These are phyloP conservation scores for Phalacrocorax pelagicus DNA, from an alignment of 2,113 vertebrate species.

Conservation along the genomic window DNA sequence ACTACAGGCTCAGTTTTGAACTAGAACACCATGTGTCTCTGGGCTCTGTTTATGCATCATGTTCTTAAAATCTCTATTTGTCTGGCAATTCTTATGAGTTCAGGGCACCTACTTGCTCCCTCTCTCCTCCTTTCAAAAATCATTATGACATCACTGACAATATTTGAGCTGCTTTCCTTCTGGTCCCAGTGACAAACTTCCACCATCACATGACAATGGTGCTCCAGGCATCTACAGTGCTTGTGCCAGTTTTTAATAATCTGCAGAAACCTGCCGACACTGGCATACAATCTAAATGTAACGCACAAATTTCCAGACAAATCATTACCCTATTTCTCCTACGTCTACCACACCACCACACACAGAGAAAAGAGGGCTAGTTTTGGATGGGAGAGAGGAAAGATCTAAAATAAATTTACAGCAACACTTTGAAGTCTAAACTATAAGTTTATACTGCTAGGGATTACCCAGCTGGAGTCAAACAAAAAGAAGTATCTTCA, in stretches of 20 bases:
- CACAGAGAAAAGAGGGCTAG: neutral
- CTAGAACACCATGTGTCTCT: neutral
- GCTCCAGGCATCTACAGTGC: neutral
- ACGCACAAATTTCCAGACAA: neutral
- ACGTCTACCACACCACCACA: neutral
- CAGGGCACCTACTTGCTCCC: neutral
- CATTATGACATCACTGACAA: neutral
- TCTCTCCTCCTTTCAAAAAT: neutral
- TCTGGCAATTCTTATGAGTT: neutral
- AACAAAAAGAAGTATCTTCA: neutral
- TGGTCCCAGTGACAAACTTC: neutral
- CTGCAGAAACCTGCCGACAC: neutral
- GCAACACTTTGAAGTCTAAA: neutral
- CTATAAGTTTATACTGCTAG: neutral
- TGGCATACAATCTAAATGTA: neutral
- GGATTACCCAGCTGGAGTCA: neutral
- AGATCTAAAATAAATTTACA: neutral
- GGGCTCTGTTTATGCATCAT: neutral
- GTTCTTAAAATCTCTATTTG: neutral
- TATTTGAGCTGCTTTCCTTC: neutral
- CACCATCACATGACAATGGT: fast-evolving
- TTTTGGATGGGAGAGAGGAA: neutral
- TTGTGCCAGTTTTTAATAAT: neutral
- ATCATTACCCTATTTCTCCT: neutral
- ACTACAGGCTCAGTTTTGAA: neutral